Percentiles rank a stretch among this genome's conserved stretches.
These are phyloP conservation scores for Machimus atricapillus DNA, from an alignment of 2,888 invertebrate species.

Conservation along the genomic window DNA sequence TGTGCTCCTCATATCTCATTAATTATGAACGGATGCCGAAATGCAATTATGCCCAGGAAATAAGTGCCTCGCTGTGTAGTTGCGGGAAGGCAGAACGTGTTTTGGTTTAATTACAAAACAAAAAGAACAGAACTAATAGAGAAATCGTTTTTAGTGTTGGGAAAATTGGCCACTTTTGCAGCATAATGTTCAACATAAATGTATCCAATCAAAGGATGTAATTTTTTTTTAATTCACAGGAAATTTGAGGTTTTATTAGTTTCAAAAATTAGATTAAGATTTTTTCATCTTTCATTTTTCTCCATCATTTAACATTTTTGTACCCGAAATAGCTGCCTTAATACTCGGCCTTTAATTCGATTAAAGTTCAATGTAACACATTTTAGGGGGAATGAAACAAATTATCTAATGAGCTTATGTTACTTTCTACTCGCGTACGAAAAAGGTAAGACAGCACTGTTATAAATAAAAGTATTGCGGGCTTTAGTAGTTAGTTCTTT, in stretches of 20 bases:
- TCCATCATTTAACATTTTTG: neutral
- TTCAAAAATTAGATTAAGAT: neutral
- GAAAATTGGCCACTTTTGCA: neutral
- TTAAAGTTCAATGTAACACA: neutral
- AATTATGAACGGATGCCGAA: constrained; percentile 1
- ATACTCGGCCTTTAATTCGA: neutral
- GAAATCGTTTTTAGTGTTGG: neutral
- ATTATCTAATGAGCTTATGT: neutral
- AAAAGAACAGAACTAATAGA: neutral
- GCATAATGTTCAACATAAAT: neutral
- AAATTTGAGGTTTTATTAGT: neutral
- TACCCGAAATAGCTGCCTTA: neutral
- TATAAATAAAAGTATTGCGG: too few relatives aligned
- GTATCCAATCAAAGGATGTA: neutral
- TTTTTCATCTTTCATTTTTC: neutral
- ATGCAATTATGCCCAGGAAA: constrained; percentile 6
- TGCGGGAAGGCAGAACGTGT: neutral
- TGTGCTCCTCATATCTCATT: neutral
- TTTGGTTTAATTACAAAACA: neutral
- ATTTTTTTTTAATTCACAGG: neutral
- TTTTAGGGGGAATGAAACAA: neutral
- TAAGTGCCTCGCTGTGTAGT: neutral
- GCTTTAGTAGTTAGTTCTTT: too few relatives aligned
- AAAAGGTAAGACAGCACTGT: neutral
- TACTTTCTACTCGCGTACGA: neutral